These are phyloP conservation scores for Arrhopalites spinosus DNA, from an alignment of 2,888 invertebrate species.

Conservation along the genomic window DNA sequence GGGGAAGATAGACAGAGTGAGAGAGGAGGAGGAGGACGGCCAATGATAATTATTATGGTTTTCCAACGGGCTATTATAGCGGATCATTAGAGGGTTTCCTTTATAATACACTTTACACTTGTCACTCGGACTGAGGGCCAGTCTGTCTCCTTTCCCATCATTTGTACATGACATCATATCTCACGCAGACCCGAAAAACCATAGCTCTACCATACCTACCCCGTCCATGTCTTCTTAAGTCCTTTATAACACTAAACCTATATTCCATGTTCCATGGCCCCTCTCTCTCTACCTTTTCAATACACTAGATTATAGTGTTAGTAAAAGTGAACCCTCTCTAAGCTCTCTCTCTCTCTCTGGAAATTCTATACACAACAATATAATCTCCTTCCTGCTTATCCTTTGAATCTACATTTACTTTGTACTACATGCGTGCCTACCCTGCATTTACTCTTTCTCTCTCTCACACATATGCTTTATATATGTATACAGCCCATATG, in stretches of 20 bases:
- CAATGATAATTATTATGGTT: constrained; percentile 45
- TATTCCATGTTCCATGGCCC: neutral
- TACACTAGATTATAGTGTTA: neutral
- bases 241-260: neutral
- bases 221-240: neutral
- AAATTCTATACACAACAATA: neutral
- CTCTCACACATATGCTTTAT: neutral
- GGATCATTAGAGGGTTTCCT: constrained; percentile 42
- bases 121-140: constrained; percentile 36
- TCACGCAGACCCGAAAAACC: constrained; percentile 29
- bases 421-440: neutral
- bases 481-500: neutral
- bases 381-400: neutral
- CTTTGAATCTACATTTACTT: neutral
- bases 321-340: neutral
- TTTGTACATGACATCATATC: constrained; percentile 45
- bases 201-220: too few relatives aligned
- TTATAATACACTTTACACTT: constrained; percentile 43
- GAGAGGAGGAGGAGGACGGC: constrained; percentile 12
- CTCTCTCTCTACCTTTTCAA: neutral
- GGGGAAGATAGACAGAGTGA: constrained; percentile 6
- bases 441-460: neutral
- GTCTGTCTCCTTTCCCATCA: constrained; percentile 46
- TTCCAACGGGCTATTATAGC: constrained; percentile 40
- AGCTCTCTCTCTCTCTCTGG: neutral